phyloP scores from a whole-genome alignment of 2,113 vertebrate genomes.

The Solea senegalensis region DNA sequence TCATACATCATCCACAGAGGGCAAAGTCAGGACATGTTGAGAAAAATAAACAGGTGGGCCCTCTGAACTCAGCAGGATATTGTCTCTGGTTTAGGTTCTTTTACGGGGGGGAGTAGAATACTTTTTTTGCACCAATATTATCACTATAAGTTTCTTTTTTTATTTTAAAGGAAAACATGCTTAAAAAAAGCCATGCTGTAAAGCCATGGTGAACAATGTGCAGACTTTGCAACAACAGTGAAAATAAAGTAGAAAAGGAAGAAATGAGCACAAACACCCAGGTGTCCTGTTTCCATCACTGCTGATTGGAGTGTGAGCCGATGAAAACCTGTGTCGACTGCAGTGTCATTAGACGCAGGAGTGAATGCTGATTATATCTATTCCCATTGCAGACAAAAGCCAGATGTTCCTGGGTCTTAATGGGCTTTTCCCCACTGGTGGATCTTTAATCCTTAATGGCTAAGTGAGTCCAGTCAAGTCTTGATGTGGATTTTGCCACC shows the following conservation, averaged over 20 bases:
- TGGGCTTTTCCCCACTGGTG: not conserved
- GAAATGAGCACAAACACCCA: not conserved
- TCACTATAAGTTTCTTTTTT: no score
- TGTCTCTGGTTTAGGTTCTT: slow-evolving; percentile 9
- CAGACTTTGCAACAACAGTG: not conserved
- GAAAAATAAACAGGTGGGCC: slow-evolving; percentile 34
- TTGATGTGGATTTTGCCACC: slow-evolving; percentile 4
- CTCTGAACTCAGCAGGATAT: slow-evolving; percentile 21
- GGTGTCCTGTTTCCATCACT: not conserved
- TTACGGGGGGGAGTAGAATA: not conserved
- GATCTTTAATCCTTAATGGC: not conserved
- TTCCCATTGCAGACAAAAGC: not conserved
- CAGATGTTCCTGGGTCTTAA: not conserved
- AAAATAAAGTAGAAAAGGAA: not conserved
- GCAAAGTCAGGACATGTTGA: slow-evolving; percentile 31
- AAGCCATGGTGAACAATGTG: not conserved
- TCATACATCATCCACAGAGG: slow-evolving; percentile 38
- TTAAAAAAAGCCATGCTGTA: not conserved
- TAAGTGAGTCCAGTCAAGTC: slow-evolving; percentile 9
- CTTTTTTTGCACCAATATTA: no score
- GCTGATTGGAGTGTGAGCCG: not conserved
- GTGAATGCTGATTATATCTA: not conserved
- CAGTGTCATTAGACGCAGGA: not conserved
- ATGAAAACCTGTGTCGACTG: not conserved
- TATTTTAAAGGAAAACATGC: no score